These are phyloP conservation scores for Aphidoletes aphidimyza DNA, from an alignment of 2,888 invertebrate species.

Conservation along the genomic window DNA sequence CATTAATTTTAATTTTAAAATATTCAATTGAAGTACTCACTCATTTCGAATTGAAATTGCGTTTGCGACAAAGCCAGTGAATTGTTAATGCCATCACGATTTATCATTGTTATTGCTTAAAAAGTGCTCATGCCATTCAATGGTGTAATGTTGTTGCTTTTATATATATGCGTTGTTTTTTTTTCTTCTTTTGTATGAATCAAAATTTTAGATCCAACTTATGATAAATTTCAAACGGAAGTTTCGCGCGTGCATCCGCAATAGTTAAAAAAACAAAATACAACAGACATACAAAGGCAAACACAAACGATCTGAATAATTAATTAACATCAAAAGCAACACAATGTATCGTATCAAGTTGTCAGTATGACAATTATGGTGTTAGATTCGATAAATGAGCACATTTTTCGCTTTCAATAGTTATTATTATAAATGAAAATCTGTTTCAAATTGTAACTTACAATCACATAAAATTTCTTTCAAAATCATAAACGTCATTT, in stretches of 20 bases:
- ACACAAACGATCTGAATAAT: constrained; percentile 8
- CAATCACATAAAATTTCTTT: too few relatives aligned
- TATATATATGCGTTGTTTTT: background rate
- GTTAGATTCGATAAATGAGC: background rate
- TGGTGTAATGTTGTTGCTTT: background rate
- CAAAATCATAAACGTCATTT: too few relatives aligned
- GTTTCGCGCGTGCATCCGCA: constrained; percentile 55
- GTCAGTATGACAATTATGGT: background rate
- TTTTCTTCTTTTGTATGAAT: background rate
- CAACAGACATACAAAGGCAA: too few relatives aligned
- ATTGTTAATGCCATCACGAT: constrained; percentile 51
- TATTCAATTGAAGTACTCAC: constrained; percentile 36
- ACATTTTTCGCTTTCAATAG: too few relatives aligned
- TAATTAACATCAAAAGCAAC: constrained; percentile 44
- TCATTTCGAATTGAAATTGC: constrained; percentile 37
- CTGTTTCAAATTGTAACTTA: too few relatives aligned
- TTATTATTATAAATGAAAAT: too few relatives aligned
- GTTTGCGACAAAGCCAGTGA: constrained; percentile 20
- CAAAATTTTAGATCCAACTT: constrained; percentile 6
- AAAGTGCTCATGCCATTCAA: constrained; percentile 39
- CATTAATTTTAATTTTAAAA: constrained; percentile 42
- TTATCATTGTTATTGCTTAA: constrained; percentile 44
- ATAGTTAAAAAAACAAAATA: constrained; percentile 40
- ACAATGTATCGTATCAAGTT: background rate
- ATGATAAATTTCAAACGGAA: constrained; percentile 50